Evolutionary conservation across 1,140 invertebrate species (phyloP), one percentile per base, ranked within the genome.

Genomic region (Temnothorax curvispinosus): DNA sequence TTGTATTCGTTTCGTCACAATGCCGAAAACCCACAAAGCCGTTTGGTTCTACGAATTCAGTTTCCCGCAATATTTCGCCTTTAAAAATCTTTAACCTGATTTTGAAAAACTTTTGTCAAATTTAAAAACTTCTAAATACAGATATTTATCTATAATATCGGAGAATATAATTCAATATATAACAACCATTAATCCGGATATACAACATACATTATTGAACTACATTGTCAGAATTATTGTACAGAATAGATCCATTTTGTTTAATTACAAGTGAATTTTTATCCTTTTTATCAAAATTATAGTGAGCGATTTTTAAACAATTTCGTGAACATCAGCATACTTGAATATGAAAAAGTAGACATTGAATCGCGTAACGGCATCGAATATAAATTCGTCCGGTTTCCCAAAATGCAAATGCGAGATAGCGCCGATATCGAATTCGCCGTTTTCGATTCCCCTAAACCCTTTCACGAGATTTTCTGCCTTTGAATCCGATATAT

Each of bases 371-470:
- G 47, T 18, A 41, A 44, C 56, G n/a, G 81, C 50, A 72, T 41
- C 81, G 69, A 74, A 74, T 74, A 65, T 76, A 76, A 88, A 85
- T 87, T 88, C 71, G 54, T 60, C 76, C 82, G 56, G 21, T 74
- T 90, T 78, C 72, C 74, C 75, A 67, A 88, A 85, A 85, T 60
- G 67, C 62, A 72, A 87, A 89, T 87, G 62, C 75, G 89, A 87
- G 78, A 90, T 90, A 64, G 80, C 74, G 11, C 32, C 44, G 67
- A 85, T 69, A 90, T 90, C 89, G 86, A 90, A 90, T 90, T 90
- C 87, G 77, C 89, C 88, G 85, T 91, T 85, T 87, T 87, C 88
- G 88, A 90, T 90, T 88, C 72, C 87, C 58, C 38, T 74, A 87
- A 87, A 87, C 78, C 78, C 72, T 78, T 69, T 56, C 74, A 38